phyloP scores from a whole-genome alignment of 2,797 vertebrate species.

The Enteromius paludinosus region DNA sequence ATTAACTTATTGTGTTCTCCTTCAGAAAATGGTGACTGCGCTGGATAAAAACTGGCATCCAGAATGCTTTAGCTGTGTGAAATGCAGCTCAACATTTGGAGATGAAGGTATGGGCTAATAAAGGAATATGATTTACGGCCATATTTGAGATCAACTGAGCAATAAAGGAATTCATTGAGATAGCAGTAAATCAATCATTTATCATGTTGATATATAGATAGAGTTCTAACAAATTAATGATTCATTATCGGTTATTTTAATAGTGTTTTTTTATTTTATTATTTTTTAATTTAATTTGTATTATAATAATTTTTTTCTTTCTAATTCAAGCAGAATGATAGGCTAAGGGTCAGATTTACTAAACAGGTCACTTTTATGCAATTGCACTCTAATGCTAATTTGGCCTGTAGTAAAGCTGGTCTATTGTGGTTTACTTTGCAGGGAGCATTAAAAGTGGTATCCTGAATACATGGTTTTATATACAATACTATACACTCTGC shows the following conservation, averaged over 20 bases:
- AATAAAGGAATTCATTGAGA: neutral
- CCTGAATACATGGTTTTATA: too few relatives aligned
- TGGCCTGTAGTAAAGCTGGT: too few relatives aligned
- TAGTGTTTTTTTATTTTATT: neutral
- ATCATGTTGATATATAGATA: neutral
- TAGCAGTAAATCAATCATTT: neutral
- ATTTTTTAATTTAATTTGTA: too few relatives aligned
- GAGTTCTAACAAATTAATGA: neutral
- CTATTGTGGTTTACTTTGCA: too few relatives aligned
- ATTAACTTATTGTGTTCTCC: neutral
- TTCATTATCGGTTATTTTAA: neutral
- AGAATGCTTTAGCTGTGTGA: conserved; percentile 92
- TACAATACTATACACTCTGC: too few relatives aligned
- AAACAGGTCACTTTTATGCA: too few relatives aligned
- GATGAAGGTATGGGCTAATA: conserved; percentile 82
- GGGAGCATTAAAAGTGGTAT: too few relatives aligned
- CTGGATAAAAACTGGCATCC: conserved; percentile 94
- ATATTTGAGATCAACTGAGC: neutral
- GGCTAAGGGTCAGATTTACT: too few relatives aligned
- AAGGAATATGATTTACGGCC: neutral
- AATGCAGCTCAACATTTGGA: conserved; percentile 87
- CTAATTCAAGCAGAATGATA: too few relatives aligned
- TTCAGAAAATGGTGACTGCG: conserved; percentile 93
- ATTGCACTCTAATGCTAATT: too few relatives aligned
- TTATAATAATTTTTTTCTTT: too few relatives aligned